Evolutionary conservation across 1,140 invertebrate species (phyloP), one percentile per base, ranked within the genome.

Genomic region (Condylostylus longicornis): DNA sequence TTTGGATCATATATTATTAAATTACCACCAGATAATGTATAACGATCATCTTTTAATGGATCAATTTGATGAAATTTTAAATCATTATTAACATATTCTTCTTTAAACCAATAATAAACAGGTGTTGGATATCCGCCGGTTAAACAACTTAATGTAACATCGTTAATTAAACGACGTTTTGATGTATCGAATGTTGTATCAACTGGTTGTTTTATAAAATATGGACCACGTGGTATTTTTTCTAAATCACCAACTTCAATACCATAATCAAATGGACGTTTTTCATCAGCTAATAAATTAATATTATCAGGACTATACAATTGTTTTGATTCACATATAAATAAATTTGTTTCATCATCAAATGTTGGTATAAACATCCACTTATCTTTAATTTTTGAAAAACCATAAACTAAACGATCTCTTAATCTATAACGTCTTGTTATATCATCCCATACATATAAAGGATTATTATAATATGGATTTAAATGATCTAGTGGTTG

Each of bases 101-200:
- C 87, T 49, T 79, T 77, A 51, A 74, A 95, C 90, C 90, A 96
- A 53, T 80, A 72, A 58, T 96, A 98, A 5, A 74, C 78, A 0
- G 90, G 86, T 10, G 82, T 72, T 3, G 93, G 91, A 63, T 82
- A 94, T 2, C 86, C 90, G 33, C 76, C 78, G 41, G 89, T 89
- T 37, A 86, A 63, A 63, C 89, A 95, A 46, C 75, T 79, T 2
- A 90, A 54, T 1, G 75, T 68, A 3, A 87, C 71, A 64, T 85
- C 73, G 51, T 87, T 79, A 27, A 70, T 72, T 33, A 76, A 50
- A 32, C 65, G 70, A 42, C 69, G 66, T 54, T 76, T 77, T n/a
- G 77, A 74, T 6, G 78, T 66, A 66, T 93, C 87, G 65, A 83
- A 93, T 27, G 85, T 81, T 17, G 72, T 79, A 51, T 80, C 71